phyloP scores from a whole-genome alignment of 2,113 vertebrate species.

The Lepisosteus oculatus region DNA sequence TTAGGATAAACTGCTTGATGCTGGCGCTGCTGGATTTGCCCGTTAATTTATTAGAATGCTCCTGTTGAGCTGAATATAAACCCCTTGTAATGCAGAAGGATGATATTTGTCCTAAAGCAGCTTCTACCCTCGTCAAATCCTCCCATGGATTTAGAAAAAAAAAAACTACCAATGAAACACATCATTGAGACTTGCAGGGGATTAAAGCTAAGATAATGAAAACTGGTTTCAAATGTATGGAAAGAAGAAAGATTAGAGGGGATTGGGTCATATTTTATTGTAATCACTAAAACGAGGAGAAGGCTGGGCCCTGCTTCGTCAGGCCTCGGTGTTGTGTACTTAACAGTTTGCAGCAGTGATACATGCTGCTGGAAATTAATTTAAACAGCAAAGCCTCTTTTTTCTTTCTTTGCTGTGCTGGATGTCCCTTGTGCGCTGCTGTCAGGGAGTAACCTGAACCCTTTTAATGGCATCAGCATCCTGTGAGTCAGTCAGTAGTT shows the following conservation, averaged over 20 bases:
- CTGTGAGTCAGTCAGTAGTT: no score
- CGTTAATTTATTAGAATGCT: background rate
- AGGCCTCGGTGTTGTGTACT: no score
- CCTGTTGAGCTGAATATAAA: background rate
- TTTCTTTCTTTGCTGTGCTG: background rate
- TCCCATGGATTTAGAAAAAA: background rate
- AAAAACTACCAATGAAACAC: background rate
- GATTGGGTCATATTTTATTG: background rate
- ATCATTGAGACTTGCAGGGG: background rate
- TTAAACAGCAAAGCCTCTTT: background rate
- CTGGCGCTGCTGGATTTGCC: background rate
- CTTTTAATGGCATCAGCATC: no score
- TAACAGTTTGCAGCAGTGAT: background rate
- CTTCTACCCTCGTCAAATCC: background rate
- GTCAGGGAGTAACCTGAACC: no score
- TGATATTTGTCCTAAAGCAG: slow-evolving; percentile 6
- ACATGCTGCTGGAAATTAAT: slow-evolving; percentile 1
- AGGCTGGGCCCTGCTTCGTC: background rate
- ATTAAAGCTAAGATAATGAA: slow-evolving; percentile 23
- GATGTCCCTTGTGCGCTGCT: no score
- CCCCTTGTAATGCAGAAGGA: background rate
- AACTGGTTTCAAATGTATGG: slow-evolving; percentile 1
- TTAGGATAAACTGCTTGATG: background rate
- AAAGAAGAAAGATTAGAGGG: slow-evolving; percentile 9
- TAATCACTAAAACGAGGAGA: background rate